Evolutionary conservation across 2,797 vertebrate genomes (phyloP), one percentile per base, ranked within the genome.

Genomic region (Enteromius trimaculatus): DNA sequence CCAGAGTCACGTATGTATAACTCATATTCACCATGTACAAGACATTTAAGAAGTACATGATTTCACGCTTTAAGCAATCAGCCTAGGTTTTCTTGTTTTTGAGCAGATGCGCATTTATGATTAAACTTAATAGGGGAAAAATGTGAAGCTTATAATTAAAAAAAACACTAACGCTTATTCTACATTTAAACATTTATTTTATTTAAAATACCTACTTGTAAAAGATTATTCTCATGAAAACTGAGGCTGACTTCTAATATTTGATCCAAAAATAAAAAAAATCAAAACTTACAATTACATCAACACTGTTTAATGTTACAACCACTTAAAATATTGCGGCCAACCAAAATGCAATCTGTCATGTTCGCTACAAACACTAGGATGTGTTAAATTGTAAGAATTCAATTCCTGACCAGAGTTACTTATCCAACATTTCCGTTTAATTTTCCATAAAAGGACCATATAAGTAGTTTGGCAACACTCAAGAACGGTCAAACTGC

Each of bases 311-410:
- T 55, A 39, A 16, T 17, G 1, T 26, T 76, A 39, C 53, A 60
- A 58, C 53, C 31, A 58, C 74, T 14, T 19, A 49, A 49, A 44
- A 49, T 16, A 26, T 65, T 78, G 29, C 47, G 34, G 58, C 17
- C 60, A 64, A 34, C 42, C 26, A 65, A 65, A 64, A 65, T 47
- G 5, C 60, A 44, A 31, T 13, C 39, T 64, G 76, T 31, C 60
- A 65, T 10, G 29, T 79, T 79, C 65, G 19, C 16, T 39, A 6
- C 16, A 69, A 51, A 69, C 34, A 26, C 69, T n/a, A 19, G 16
- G 26, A 79, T 79, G 31, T 53, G 44, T 29, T 55, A n/a, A 60
- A 76, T 58, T 37, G 21, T 60, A 62, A 17, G 23, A 44, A 80
- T 21, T 31, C 2, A 70, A 58, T 14, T 19, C 19, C 31, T 4